Percentiles rank a stretch among this genome's conserved stretches.
Conservation (phyloP, 2,888 invertebrate genomes). For the Tuberolachnus salignus region DNA sequence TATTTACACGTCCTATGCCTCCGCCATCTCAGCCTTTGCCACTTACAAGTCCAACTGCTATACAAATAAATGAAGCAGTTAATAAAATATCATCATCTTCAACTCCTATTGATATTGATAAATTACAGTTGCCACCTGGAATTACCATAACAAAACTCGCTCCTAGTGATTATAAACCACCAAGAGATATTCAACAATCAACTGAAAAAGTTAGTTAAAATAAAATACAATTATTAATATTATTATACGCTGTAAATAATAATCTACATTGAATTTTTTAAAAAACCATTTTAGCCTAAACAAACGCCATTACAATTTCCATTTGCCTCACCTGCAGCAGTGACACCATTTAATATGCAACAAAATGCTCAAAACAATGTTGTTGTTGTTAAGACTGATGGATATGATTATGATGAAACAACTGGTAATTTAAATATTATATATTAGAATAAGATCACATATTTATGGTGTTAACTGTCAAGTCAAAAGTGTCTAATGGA, state of each 20-base stretch:
- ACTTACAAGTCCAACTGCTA: constrained; percentile 60
- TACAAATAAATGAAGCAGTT: constrained; percentile 60
- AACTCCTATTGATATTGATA: constrained; percentile 64
- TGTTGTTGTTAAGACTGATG: constrained; percentile 51
- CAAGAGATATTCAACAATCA: constrained; percentile 49
- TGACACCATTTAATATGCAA: constrained; percentile 41
- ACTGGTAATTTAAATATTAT: constrained; percentile 13
- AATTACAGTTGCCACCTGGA: constrained; percentile 76
- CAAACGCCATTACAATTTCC: constrained; percentile 34
- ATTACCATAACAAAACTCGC: constrained; percentile 70
- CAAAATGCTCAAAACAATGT: constrained; percentile 50
- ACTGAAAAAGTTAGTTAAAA: constrained; percentile 35
- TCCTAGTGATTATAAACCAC: constrained; percentile 59
- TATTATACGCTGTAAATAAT: neutral
- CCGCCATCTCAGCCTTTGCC: constrained; percentile 43
- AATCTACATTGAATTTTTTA: neutral
- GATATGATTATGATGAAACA: constrained; percentile 38
- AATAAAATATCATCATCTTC: constrained; percentile 59
- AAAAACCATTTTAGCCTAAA: constrained; percentile 33
- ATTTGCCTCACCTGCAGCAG: constrained; percentile 25
- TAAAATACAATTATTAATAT: neutral
- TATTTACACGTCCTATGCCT: constrained; percentile 35
- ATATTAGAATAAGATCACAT: neutral
- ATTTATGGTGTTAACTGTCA: too few relatives aligned
- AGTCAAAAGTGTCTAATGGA: too few relatives aligned